phyloP scores from a whole-genome alignment of 53 echinoderm and acorn worm species.

The Patiria pectinifera region DNA sequence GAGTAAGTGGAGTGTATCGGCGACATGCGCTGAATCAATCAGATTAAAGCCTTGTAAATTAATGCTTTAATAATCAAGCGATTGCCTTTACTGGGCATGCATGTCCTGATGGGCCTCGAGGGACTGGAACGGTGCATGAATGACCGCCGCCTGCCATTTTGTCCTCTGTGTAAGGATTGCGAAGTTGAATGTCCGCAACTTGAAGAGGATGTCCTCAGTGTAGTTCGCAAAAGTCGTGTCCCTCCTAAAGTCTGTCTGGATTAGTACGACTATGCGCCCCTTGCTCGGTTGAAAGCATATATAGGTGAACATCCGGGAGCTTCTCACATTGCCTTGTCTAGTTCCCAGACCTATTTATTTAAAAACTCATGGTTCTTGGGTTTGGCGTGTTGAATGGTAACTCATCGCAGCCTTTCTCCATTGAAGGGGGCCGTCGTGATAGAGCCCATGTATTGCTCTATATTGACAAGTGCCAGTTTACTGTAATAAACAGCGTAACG shows the following conservation, averaged over 20 bases:
- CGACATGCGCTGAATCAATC: slow-evolving; percentile 50
- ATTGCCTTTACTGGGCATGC: slow-evolving; percentile 18
- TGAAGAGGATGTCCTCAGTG: background rate
- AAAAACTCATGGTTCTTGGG: too few relatives aligned
- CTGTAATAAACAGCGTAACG: too few relatives aligned
- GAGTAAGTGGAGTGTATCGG: background rate
- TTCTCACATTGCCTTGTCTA: too few relatives aligned
- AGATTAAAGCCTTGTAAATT: slow-evolving; percentile 47
- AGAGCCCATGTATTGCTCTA: too few relatives aligned
- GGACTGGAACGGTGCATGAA: background rate
- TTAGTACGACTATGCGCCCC: background rate
- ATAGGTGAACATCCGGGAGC: too few relatives aligned
- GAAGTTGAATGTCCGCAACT: slow-evolving; percentile 38
- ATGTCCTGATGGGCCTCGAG: slow-evolving; percentile 25
- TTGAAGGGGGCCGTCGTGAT: too few relatives aligned
- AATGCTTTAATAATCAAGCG: slow-evolving; percentile 51
- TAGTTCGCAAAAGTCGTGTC: background rate
- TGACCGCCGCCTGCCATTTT: background rate
- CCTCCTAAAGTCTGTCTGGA: background rate
- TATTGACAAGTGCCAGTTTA: too few relatives aligned
- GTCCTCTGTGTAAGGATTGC: background rate
- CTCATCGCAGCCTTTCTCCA: too few relatives aligned
- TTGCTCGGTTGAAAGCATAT: too few relatives aligned
- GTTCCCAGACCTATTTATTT: too few relatives aligned
- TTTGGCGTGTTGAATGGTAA: too few relatives aligned